A percentile compares a stretch with the other conserved stretches of the same genome.
These are phyloP conservation scores for Sisor rabdophorus DNA, from an alignment of 2,113 vertebrate genomes.

Conservation along the genomic window DNA sequence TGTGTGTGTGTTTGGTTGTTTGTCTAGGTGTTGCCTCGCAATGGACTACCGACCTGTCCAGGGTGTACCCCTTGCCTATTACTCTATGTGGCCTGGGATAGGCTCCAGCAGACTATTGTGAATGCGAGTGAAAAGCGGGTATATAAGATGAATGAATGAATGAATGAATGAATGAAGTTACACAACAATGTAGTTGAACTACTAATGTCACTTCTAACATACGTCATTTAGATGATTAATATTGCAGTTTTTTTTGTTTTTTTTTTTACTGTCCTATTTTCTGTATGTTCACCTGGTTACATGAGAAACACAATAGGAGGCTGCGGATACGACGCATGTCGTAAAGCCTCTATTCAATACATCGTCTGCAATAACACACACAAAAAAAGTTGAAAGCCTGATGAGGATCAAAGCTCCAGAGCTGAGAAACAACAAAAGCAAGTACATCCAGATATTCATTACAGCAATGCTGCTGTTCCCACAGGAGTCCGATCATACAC, in stretches of 20 bases:
- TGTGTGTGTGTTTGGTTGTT: no score
- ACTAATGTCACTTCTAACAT: no score
- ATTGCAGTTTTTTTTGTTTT: not conserved
- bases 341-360: conserved; percentile 9
- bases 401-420: conserved; percentile 50
- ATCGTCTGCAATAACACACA: conserved; percentile 16
- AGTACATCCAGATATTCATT: conserved; percentile 50
- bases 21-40: no score
- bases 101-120: no score
- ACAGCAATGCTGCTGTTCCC: conserved; percentile 34
- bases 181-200: no score
- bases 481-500: conserved; percentile 29
- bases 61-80: no score
- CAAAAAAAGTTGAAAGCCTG: conserved; percentile 14
- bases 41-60: no score
- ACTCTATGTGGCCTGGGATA: no score
- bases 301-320: conserved; percentile 16
- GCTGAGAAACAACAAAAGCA: conserved; percentile 32
- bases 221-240: not conserved
- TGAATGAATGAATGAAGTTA: no score
- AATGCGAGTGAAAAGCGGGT: no score
- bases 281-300: not conserved
- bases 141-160: no score
- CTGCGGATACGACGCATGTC: conserved; percentile 1
- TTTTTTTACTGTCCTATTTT: conserved; percentile 9